Conservation (phyloP, 1,140 invertebrate genomes). For the Aphelinus atriplicis region DNA sequence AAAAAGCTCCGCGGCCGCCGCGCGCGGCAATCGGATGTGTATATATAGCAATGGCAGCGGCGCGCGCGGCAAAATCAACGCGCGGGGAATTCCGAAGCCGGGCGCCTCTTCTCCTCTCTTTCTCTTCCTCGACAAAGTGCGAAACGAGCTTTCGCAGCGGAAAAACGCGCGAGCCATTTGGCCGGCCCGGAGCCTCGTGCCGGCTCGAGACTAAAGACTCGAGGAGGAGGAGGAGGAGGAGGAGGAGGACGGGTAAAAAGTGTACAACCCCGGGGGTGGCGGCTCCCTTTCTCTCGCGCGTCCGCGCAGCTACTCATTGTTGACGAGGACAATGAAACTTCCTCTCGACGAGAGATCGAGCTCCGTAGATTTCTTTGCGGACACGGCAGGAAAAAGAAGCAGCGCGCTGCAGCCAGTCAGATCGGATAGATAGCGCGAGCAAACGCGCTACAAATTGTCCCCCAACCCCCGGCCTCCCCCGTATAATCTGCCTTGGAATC, state of each 20-base stretch:
- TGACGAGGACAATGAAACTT: conserved; percentile 35
- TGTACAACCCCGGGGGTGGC: not conserved
- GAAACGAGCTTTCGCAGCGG: conserved; percentile 1
- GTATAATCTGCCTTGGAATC: conserved; percentile 33
- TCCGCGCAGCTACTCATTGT: conserved; percentile 33
- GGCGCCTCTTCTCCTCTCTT: too few species aligned
- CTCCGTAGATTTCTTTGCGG: conserved; percentile 22
- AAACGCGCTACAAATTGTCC: conserved; percentile 37
- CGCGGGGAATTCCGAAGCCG: too few species aligned
- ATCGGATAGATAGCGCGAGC: conserved; percentile 30
- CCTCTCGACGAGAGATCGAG: conserved; percentile 24
- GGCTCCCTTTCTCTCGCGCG: too few species aligned
- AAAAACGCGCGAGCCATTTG: conserved; percentile 25
- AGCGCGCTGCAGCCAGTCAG: conserved; percentile 2
- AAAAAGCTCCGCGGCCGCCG: too few species aligned
- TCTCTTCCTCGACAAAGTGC: conserved; percentile 14
- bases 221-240: not conserved
- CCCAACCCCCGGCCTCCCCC: not conserved
- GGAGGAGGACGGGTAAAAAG: conserved; percentile 1
- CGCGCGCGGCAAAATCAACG: too few species aligned
- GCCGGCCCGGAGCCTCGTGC: not conserved
- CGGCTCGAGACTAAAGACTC: conserved; percentile 38
- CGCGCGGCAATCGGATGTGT: too few species aligned
- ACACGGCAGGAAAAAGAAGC: not conserved
- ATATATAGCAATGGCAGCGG: too few species aligned